Evolutionary conservation across 2,797 vertebrate genomes (phyloP), one percentile per base, ranked within the genome.

Genomic region (Lindbergichthys nudifrons): DNA sequence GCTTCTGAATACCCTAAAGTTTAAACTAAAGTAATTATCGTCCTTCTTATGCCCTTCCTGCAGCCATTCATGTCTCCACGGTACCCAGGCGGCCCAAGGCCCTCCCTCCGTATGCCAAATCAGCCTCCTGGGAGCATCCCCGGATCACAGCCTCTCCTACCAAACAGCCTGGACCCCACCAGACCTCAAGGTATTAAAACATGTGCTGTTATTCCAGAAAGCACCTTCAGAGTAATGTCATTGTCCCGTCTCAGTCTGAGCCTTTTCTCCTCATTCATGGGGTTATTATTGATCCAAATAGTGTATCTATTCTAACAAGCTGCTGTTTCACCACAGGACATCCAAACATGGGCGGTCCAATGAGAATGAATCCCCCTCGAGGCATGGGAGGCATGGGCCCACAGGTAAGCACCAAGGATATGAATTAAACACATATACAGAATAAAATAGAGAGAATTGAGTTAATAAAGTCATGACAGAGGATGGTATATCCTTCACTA

Each of bases 61-160:
- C 88, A 97, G 97, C 96, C 97, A 64, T 97, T 98, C 93, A 96
- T 98, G 96, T 96, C 96, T 80, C 96, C 96, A 23, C 92, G 97
- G 70, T 97, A 97, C 92, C 96, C 97, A 68, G 96, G 96, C 70
- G 95, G 96, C 56, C 96, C 96, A 69, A 93, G 96, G 74, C 95
- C 96, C 77, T 70, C 95, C 19, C 95, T 97, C 73, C 95, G 97
- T 85, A 96, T 97, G 96, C 95, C 96, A 70, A 96, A 93, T 92
- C 97, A 98, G 96, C 96, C 96, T 67, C 96, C 97, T 0, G 95
- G 96, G 84, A 96, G 96, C 73, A 96, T 97, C 71, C 95, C 96
- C 0, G 95, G 96, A 70, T 95, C 96, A 81, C 97, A 97, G 93
- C 94, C 96, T 19, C 94, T 97, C 78, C 89, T 97, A 89, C 94